Evolutionary conservation across 2,113 vertebrate genomes (phyloP).

Genomic region (Alexandromys fortis): DNA sequence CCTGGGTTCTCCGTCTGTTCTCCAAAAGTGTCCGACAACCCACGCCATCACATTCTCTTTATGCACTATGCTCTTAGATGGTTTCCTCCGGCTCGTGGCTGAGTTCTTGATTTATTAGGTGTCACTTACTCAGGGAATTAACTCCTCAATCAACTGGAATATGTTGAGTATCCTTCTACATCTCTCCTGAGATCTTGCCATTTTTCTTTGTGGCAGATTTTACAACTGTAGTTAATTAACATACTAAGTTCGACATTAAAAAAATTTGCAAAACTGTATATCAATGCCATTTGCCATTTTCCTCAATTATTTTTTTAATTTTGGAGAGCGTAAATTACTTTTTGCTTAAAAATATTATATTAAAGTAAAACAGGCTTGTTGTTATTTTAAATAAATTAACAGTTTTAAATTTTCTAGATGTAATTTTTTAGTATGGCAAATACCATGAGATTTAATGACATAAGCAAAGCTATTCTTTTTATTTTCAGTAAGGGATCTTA

Average conservation of each 20-base stretch:
- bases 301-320: not conserved
- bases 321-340: not conserved
- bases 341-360: not conserved
- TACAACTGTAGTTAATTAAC: slow-evolving; percentile 63
- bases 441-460: not conserved
- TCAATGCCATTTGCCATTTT: not conserved
- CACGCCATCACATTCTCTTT: not conserved
- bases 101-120: not conserved
- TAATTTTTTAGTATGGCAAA: slow-evolving; percentile 8
- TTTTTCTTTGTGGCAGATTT: slow-evolving; percentile 62
- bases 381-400: slow-evolving; percentile 27
- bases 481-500: not conserved
- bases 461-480: not conserved
- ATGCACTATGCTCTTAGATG: not conserved
- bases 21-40: not conserved
- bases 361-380: not conserved
- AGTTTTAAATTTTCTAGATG: not conserved
- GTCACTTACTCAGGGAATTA: slow-evolving; percentile 29
- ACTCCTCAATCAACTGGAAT: slow-evolving; percentile 27
- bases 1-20: not conserved
- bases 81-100: not conserved
- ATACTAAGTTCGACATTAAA: slow-evolving; percentile 62
- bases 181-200: slow-evolving; percentile 22
- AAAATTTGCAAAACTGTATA: slow-evolving; percentile 46
- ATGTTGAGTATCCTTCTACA: not conserved